A percentile compares a stretch with the other conserved stretches of the same genome.
phyloP scores from a whole-genome alignment of 1,140 invertebrate genomes.

The Heliconius melpomene region DNA sequence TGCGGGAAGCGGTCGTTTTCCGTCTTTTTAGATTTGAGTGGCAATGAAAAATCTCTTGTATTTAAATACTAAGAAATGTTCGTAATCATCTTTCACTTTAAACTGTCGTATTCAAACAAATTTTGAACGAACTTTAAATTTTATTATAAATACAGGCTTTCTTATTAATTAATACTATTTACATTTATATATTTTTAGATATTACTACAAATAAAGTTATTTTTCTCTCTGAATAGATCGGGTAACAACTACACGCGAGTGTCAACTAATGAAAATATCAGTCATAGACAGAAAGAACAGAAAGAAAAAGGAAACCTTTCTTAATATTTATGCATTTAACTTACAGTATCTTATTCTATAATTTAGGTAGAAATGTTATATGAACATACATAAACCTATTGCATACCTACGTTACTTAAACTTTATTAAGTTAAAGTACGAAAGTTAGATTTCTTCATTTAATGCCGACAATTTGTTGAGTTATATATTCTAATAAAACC shows the following conservation, averaged over 20 bases:
- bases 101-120: background rate
- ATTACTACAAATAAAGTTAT: too few relatives aligned
- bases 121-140: background rate
- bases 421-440: conserved; percentile 5
- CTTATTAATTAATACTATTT: background rate
- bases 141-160: background rate
- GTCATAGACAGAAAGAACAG: background rate
- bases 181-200: background rate
- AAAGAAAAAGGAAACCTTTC: too few relatives aligned
- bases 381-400: background rate
- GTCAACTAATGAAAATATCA: conserved; percentile 32
- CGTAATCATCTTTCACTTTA: background rate
- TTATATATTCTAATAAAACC: conserved; percentile 58
- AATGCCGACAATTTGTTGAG: conserved; percentile 32
- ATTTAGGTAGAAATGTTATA: background rate
- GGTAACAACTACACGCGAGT: conserved; percentile 12
- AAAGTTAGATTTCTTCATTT: conserved; percentile 4
- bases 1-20: conserved; percentile 56
- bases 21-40: conserved; percentile 47
- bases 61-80: conserved; percentile 41
- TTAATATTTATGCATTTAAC: background rate
- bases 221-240: too few relatives aligned
- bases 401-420: background rate
- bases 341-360: background rate
- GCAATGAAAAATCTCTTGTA: conserved; percentile 44